These are phyloP conservation scores for Enteromius anoplus DNA, from an alignment of 2,797 vertebrate species.

Conservation along the genomic window DNA sequence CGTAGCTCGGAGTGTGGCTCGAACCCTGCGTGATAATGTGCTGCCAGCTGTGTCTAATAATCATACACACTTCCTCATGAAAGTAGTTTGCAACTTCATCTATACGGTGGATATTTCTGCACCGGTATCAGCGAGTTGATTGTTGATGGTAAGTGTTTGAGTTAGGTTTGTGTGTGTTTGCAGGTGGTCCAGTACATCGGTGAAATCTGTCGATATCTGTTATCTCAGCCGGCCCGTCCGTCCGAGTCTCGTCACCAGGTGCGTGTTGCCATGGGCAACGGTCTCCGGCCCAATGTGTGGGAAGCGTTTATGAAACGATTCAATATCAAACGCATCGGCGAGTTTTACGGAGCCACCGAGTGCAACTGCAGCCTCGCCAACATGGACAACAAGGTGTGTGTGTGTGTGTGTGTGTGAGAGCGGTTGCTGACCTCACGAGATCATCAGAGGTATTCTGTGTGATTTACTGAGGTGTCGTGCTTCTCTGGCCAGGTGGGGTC, in stretches of 20 bases:
- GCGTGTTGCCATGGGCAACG: conserved; percentile 84
- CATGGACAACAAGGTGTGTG: conserved; percentile 83
- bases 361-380: conserved; percentile 93
- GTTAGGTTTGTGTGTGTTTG: background rate
- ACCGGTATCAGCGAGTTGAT: too few relatives aligned
- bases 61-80: too few relatives aligned
- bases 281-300: conserved; percentile 83
- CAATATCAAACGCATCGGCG: conserved; percentile 77
- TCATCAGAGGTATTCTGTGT: background rate
- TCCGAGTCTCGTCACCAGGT: conserved; percentile 76
- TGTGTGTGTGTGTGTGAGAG: too few relatives aligned
- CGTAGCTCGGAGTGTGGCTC: too few relatives aligned
- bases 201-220: conserved; percentile 87
- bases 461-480: background rate
- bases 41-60: too few relatives aligned
- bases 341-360: conserved; percentile 90
- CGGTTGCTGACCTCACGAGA: background rate
- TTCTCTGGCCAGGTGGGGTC: conserved; percentile 77
- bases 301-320: conserved; percentile 83
- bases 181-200: conserved; percentile 90
- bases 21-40: too few relatives aligned
- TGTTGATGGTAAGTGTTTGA: too few relatives aligned
- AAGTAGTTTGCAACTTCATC: too few relatives aligned
- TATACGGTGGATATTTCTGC: too few relatives aligned
- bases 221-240: conserved; percentile 76